These are phyloP conservation scores for Ceratitis capitata DNA, from an alignment of 1,140 invertebrate genomes.

Conservation along the genomic window DNA sequence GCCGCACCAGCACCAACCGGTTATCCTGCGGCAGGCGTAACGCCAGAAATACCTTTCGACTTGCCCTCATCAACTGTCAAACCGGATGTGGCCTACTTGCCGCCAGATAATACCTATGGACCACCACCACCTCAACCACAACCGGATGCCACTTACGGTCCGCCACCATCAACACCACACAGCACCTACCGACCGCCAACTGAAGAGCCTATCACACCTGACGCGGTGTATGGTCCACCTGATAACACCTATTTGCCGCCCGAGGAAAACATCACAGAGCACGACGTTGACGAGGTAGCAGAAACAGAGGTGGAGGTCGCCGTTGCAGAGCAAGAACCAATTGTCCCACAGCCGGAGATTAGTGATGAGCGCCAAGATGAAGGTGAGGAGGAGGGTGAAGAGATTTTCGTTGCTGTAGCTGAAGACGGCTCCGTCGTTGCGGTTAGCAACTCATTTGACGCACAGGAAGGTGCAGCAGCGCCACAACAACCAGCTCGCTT, in stretches of 20 bases:
- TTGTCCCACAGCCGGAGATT: background rate
- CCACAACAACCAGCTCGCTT: background rate
- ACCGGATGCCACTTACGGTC: background rate
- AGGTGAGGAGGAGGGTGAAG: background rate
- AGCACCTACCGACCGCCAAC: conserved; percentile 16
- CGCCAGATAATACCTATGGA: conserved; percentile 21
- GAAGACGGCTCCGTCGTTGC: conserved; percentile 14
- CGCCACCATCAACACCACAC: background rate
- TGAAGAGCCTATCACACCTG: background rate
- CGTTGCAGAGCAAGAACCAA: conserved; percentile 13
- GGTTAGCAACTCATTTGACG: conserved; percentile 29
- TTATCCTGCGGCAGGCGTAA: conserved; percentile 56
- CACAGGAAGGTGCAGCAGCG: background rate
- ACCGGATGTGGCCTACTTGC: conserved; percentile 43
- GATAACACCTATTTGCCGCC: conserved; percentile 16
- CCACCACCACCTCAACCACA: conserved; percentile 1
- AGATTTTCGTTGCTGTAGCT: background rate
- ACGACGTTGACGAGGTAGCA: no score
- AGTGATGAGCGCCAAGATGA: background rate
- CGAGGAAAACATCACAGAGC: background rate
- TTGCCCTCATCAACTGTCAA: conserved; percentile 54
- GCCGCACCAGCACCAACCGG: background rate
- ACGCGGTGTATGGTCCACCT: background rate
- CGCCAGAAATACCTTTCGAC: conserved; percentile 56
- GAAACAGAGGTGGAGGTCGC: background rate